A percentile compares a stretch with the other conserved stretches of the same genome.
phyloP scores from a whole-genome alignment of 2,113 vertebrate genomes.

The Tinamus guttatus region DNA sequence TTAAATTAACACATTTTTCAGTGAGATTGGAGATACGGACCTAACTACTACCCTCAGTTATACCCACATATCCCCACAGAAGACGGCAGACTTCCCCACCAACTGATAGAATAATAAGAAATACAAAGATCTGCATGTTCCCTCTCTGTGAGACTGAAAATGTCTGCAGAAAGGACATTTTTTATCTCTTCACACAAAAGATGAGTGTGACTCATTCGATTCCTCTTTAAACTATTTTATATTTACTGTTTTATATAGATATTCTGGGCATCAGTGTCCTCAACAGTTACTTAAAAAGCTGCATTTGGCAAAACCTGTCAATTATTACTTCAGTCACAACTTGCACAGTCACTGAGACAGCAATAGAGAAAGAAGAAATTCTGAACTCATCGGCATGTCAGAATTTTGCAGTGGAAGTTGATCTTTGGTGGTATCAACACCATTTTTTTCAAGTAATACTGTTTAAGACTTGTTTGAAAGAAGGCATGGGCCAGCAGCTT shows the following conservation, averaged over 20 bases:
- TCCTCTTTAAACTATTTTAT: neutral
- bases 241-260: constrained; percentile 22
- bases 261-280: neutral
- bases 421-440: neutral
- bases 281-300: neutral
- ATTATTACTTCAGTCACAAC: constrained; percentile 33
- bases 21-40: neutral
- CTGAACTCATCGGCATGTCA: neutral
- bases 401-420: neutral
- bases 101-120: neutral
- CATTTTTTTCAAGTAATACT: neutral
- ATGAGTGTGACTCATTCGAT: neutral
- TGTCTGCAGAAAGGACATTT: neutral
- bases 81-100: neutral
- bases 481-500: neutral
- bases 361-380: neutral
- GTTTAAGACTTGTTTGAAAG: neutral
- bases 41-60: neutral
- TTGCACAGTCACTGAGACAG: neutral
- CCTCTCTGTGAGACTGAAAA: neutral
- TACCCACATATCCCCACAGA: neutral
- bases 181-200: neutral
- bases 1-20: constrained; percentile 1
- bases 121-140: neutral
- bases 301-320: neutral